A percentile compares a stretch with the other conserved stretches of the same genome.
These are phyloP conservation scores for Acanthisitta chloris DNA, from an alignment of 2,113 vertebrate species.

Conservation along the genomic window DNA sequence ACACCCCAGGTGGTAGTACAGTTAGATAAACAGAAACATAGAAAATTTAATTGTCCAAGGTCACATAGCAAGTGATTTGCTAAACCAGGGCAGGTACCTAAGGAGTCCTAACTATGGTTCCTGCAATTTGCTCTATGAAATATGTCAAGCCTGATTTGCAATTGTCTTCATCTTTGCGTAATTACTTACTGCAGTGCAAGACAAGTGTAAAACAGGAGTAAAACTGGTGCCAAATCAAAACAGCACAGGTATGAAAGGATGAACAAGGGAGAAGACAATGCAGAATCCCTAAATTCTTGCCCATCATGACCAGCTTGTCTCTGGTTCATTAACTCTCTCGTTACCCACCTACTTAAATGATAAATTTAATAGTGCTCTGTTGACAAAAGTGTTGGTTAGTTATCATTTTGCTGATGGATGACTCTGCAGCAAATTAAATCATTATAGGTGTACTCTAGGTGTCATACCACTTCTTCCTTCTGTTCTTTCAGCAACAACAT, in stretches of 20 bases:
- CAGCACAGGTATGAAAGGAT: background rate
- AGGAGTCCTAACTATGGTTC: background rate
- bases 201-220: background rate
- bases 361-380: conserved; percentile 24
- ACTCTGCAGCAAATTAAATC: conserved; percentile 7
- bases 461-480: background rate
- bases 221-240: conserved; percentile 15
- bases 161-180: conserved; percentile 9
- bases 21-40: conserved; percentile 22
- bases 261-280: background rate
- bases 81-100: conserved; percentile 17
- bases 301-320: background rate
- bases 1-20: background rate
- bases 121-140: background rate
- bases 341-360: conserved; percentile 27
- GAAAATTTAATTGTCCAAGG: conserved; percentile 24
- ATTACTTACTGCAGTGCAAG: conserved; percentile 21
- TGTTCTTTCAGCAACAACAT: background rate
- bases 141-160: conserved; percentile 19
- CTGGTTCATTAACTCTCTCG: conserved; percentile 49
- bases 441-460: background rate
- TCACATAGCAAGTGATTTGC: conserved; percentile 9
- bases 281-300: conserved; percentile 13
- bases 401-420: conserved; percentile 17
- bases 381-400: conserved; percentile 29